phyloP scores from a whole-genome alignment of 2,888 invertebrate genomes.

The Chrysolina americana region DNA sequence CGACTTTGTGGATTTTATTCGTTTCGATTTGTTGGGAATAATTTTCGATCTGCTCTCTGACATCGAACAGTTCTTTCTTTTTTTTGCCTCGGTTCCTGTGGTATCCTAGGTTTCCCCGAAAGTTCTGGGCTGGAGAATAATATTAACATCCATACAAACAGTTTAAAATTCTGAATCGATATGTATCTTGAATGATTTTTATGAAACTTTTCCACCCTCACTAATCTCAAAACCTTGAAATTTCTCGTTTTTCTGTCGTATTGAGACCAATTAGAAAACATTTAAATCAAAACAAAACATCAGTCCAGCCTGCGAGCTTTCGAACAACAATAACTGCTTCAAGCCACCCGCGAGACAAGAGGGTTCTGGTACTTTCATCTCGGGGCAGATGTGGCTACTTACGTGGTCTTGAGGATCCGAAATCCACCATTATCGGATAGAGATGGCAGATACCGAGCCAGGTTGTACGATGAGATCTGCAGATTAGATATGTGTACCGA shows the following conservation, averaged over 20 bases:
- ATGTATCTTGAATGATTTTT: no score
- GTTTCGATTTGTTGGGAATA: no score
- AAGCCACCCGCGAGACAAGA: slow-evolving; percentile 8
- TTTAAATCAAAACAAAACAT: neutral
- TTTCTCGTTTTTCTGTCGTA: neutral
- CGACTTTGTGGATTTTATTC: no score
- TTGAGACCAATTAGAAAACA: neutral
- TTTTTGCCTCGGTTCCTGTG: no score
- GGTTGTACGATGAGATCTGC: slow-evolving; percentile 64
- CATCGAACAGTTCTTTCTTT: no score
- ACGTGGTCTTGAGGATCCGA: slow-evolving; percentile 51
- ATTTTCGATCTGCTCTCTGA: no score
- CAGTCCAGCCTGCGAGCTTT: neutral
- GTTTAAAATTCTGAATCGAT: no score
- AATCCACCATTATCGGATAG: slow-evolving; percentile 59
- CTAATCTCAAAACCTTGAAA: no score
- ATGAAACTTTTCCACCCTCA: no score
- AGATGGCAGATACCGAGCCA: slow-evolving; percentile 58
- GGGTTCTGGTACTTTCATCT: slow-evolving; percentile 42
- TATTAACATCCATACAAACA: no score
- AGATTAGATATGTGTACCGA: slow-evolving; percentile 62
- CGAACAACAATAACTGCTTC: slow-evolving; percentile 6
- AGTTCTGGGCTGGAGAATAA: no score
- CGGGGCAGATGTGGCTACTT: slow-evolving; percentile 60
- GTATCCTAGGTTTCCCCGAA: no score